Base-by-base conservation (phyloP, 1,140 invertebrate species). In the Cheumatopsyche charites region DNA sequence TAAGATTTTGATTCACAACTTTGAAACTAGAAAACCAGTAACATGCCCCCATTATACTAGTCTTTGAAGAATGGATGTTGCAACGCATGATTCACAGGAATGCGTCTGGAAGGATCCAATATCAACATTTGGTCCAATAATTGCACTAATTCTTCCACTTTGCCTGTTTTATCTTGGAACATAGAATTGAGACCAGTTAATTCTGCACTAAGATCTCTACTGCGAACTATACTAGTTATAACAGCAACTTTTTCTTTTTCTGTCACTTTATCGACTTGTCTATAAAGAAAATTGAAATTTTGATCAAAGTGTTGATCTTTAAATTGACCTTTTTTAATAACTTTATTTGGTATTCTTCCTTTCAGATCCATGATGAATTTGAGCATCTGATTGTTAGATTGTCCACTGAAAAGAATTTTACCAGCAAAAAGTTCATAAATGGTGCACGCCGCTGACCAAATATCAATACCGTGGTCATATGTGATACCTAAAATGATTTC, bases 281-380 rank as follows among this genome's bases (percentile, higher is more conserved):
- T 93, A 81, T 97, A 99, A 15, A 98, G 85, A 81, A 99, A 99
- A 86, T 98, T 99, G 82, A 93, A 98, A 80, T 95, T 96, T 3
- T 84, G 80, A 85, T 99, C 98, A 84, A 99, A 99, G 85, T 99
- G 97, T 79, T 97, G 93, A 76, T 98, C 97, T 81, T 91, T 95
- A 80, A 98, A 98, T 58, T 90, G 89, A 19, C 95, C 96, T 82
- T 97, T 98, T 72, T 97, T 89, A 70, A 99, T 92, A 19, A 99
- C 86, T 81, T 98, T 98, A 82, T 99, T 99, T 0, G 97, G 96
- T 84, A 99, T 94, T 84, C 97, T 97, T 19, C 97, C 98, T 81
- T 98, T 99, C 3, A 99, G 84, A 79, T 99, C 98, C 97, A 99
- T 99, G 80, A 99, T 98, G 79, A 93, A 94, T 82, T 99, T 99